Conservation (phyloP, 2,888 invertebrate species). For the Acanthosepion lycidas region DNA sequence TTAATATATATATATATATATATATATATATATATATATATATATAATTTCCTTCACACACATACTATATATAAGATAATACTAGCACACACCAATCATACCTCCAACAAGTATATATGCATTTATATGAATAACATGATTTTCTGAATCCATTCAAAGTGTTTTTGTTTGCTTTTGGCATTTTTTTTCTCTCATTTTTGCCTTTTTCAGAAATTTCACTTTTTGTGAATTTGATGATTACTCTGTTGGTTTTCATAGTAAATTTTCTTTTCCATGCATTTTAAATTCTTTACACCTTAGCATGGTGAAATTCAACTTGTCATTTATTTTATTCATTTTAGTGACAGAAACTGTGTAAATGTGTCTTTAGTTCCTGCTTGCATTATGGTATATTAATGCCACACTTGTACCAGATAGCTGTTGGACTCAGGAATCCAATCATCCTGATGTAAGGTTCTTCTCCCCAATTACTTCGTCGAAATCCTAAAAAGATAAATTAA, state of each 20-base stretch:
- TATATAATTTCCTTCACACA: not conserved
- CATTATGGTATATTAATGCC: conserved; percentile 63
- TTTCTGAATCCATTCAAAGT: conserved; percentile 34
- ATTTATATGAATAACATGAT: not conserved
- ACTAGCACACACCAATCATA: not conserved
- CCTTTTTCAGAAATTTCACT: not conserved
- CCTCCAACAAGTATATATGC: not conserved
- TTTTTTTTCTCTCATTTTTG: not conserved
- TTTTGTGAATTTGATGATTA: not conserved
- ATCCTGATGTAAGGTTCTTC: conserved; percentile 57
- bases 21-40: not conserved
- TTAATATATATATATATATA: not conserved
- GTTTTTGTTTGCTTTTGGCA: not conserved
- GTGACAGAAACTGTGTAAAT: conserved; percentile 1
- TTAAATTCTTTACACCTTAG: not conserved
- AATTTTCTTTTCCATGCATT: not conserved
- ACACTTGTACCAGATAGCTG: conserved; percentile 68
- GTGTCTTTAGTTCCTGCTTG: not conserved
- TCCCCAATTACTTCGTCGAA: conserved; percentile 62
- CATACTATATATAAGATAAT: not conserved
- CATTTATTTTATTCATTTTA: not conserved
- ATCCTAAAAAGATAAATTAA: conserved; percentile 58
- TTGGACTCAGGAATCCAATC: conserved; percentile 60
- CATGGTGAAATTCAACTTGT: too few relatives aligned
- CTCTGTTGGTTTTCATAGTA: not conserved